phyloP scores from a whole-genome alignment of 2,113 vertebrate species.

The Piprites chloris region DNA sequence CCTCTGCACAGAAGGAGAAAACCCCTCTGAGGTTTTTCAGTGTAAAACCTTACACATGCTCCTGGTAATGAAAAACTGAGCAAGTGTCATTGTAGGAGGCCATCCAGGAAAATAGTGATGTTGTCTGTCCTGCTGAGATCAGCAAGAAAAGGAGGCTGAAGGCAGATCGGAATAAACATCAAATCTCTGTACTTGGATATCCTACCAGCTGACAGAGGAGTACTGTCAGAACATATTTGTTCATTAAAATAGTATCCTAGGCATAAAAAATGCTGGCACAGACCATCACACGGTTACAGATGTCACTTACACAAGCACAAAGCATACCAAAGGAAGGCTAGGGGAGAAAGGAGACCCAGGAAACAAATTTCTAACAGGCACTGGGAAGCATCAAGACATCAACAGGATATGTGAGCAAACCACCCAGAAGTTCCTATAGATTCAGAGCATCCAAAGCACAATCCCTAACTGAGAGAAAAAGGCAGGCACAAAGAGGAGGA shows the following conservation, averaged over 20 bases:
- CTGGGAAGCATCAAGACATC: not conserved
- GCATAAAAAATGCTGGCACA: not conserved
- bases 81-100: not conserved
- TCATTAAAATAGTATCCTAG: not conserved
- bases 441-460: not conserved
- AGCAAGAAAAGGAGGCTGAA: not conserved
- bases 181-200: not conserved
- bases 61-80: not conserved
- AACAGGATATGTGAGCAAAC: not conserved
- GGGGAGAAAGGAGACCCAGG: not conserved
- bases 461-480: not conserved
- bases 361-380: not conserved
- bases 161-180: rapidly evolving
- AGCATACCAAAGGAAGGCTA: not conserved
- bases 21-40: not conserved
- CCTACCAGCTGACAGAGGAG: not conserved
- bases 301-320: not conserved
- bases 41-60: not conserved
- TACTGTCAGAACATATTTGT: not conserved
- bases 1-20: not conserved
- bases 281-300: rapidly evolving
- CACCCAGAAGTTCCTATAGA: not conserved
- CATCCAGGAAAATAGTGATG: not conserved
- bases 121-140: not conserved
- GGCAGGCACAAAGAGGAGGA: not conserved